phyloP scores from a whole-genome alignment of 2,797 vertebrate genomes.

The Eremophila alpestris region DNA sequence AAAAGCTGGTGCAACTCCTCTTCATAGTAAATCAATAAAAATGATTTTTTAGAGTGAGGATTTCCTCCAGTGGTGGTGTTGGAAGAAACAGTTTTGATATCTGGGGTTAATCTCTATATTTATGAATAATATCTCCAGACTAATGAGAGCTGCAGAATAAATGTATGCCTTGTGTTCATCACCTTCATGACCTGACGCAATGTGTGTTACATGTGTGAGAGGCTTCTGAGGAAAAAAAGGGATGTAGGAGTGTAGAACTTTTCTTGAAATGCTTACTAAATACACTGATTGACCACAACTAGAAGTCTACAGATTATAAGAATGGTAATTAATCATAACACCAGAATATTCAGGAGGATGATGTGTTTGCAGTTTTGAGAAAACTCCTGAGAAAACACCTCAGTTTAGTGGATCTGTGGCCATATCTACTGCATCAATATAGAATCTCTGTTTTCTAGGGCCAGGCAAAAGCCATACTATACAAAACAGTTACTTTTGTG shows the following conservation, averaged over 20 bases:
- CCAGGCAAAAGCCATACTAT: neutral
- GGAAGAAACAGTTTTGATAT: neutral
- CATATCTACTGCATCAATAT: neutral
- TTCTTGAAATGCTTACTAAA: neutral
- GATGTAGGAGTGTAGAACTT: neutral
- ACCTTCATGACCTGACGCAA: neutral
- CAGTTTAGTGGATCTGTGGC: neutral
- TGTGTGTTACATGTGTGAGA: neutral
- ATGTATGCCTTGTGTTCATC: neutral
- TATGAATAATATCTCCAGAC: neutral
- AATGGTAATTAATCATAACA: neutral
- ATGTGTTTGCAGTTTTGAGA: neutral
- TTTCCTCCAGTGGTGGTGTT: neutral
- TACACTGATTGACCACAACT: too few relatives aligned
- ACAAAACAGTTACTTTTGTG: neutral
- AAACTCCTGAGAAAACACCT: neutral
- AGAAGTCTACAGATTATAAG: neutral
- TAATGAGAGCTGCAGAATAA: neutral
- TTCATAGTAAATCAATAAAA: neutral
- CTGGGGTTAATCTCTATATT: neutral
- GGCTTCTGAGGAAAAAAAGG: neutral
- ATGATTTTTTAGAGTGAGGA: neutral
- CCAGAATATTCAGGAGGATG: neutral
- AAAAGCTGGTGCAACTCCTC: neutral
- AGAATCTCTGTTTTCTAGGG: neutral